Evolutionary conservation across 2,797 vertebrate species (phyloP).

Genomic region (Cynodonichthys magdalenae): DNA sequence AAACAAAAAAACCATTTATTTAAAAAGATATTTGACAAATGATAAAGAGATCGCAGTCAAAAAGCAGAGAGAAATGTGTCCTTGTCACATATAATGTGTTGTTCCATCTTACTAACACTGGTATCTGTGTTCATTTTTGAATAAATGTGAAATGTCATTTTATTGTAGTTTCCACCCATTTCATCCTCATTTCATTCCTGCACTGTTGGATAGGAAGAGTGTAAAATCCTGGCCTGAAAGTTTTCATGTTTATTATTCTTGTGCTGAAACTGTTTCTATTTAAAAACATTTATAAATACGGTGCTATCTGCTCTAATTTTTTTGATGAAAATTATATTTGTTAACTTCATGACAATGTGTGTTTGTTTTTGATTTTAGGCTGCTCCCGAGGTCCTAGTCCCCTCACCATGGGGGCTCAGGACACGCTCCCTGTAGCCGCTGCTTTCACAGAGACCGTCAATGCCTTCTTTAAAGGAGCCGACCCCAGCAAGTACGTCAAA

Average conservation of each 20-base stretch:
- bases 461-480: slow-evolving; percentile 95
- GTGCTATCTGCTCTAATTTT: too few relatives aligned
- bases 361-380: slow-evolving; percentile 77
- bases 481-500: slow-evolving; percentile 91
- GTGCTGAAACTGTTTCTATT: not conserved
- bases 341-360: slow-evolving; percentile 6
- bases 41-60: slow-evolving; percentile 41
- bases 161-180: slow-evolving; percentile 30
- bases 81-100: slow-evolving; percentile 5
- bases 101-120: slow-evolving; percentile 45
- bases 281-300: too few relatives aligned
- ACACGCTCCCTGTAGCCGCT: slow-evolving; percentile 95
- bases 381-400: slow-evolving; percentile 97
- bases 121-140: slow-evolving; percentile 30
- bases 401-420: slow-evolving; percentile 97
- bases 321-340: not conserved
- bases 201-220: slow-evolving; percentile 27
- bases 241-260: not conserved
- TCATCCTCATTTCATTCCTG: slow-evolving; percentile 41
- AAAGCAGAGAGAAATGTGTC: slow-evolving; percentile 66
- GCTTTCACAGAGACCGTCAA: slow-evolving; percentile 98
- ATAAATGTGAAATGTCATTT: slow-evolving; percentile 13
- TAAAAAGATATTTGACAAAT: slow-evolving; percentile 6
- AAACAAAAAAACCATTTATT: not conserved
- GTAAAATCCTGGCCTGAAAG: slow-evolving; percentile 14